Evolutionary conservation across 1,140 invertebrate species (phyloP), one percentile per base, ranked within the genome.

Genomic region (Protaetia brevitarsis): DNA sequence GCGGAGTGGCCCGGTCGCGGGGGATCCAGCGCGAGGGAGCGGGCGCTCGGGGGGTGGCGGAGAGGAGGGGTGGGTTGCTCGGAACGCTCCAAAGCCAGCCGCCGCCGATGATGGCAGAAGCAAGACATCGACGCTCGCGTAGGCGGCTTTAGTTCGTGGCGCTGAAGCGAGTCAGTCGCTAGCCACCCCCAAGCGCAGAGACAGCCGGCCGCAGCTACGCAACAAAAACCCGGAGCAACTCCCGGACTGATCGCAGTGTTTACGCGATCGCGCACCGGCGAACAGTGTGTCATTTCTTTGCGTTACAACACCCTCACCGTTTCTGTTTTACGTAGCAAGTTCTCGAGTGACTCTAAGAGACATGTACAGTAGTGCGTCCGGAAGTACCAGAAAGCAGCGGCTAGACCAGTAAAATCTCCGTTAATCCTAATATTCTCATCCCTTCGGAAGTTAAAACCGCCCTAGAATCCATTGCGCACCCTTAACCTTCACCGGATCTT

Each of bases 81-180:
- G 26, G 28, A 64, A 66, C 65, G 68, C n/a, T n/a, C n/a, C n/a
- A n/a, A n/a, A n/a, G n/a, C n/a, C n/a, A n/a, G n/a, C n/a, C n/a
- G n/a, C n/a, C n/a, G 41, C 10, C 11, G 41, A 19, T 23, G 41
- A 67, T 57, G 68, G 70, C 36, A 67, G 69, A 63, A 36, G 73
- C 68, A 72, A 60, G 64, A 62, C 31, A 63, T 27, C 45, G 64
- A 28, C 59, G 64, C 63, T 58, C 67, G 70, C 73, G 73, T 74
- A 69, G 73, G 73, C 72, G 73, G 72, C 63, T 66, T 65, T 59
- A 66, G 72, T 72, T n/a, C 71, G 69, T 69, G 73, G 74, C 71
- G 69, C 66, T 71, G 73, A 68, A 68, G 72, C 73, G 66, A 66
- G 62, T 65, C 70, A 77, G 74, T 77, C 71, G 72, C 70, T 70